These are phyloP conservation scores for Pseudomugil gertrudae DNA, from an alignment of 2,797 vertebrate species.

Conservation along the genomic window DNA sequence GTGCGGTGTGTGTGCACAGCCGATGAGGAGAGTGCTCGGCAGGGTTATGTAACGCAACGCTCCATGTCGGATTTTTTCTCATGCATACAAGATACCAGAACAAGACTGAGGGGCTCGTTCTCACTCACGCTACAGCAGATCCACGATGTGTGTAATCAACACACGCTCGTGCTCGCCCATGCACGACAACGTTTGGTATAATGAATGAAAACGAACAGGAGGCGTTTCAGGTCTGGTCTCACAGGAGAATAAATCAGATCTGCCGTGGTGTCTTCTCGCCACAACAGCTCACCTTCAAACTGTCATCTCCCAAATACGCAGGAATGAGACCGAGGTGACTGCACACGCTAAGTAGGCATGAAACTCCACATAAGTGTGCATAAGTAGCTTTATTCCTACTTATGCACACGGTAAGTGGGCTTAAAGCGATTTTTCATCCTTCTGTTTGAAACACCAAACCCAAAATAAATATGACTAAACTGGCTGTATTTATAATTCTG, in stretches of 20 bases:
- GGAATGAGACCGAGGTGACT: too few species aligned
- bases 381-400: too few species aligned
- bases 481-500: too few species aligned
- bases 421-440: too few species aligned
- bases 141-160: slow-evolving; percentile 44
- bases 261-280: not conserved
- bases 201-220: not conserved
- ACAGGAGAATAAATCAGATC: slow-evolving; percentile 11
- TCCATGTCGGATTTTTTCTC: slow-evolving; percentile 58
- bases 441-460: too few species aligned
- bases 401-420: too few species aligned
- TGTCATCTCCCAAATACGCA: not conserved
- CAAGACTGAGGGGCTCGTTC: slow-evolving; percentile 25
- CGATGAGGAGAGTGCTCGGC: slow-evolving; percentile 22
- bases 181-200: slow-evolving; percentile 25
- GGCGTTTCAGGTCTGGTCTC: slow-evolving; percentile 3
- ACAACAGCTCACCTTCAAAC: not conserved
- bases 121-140: slow-evolving; percentile 27
- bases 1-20: not conserved
- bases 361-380: too few species aligned
- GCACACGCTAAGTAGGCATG: too few species aligned
- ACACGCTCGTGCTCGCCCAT: slow-evolving; percentile 20
- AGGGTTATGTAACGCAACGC: slow-evolving; percentile 50
- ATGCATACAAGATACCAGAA: slow-evolving; percentile 66
- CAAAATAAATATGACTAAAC: too few species aligned